Evolutionary conservation across 2,888 invertebrate species (phyloP).

Genomic region (Pristionchus fissidentatus): DNA sequence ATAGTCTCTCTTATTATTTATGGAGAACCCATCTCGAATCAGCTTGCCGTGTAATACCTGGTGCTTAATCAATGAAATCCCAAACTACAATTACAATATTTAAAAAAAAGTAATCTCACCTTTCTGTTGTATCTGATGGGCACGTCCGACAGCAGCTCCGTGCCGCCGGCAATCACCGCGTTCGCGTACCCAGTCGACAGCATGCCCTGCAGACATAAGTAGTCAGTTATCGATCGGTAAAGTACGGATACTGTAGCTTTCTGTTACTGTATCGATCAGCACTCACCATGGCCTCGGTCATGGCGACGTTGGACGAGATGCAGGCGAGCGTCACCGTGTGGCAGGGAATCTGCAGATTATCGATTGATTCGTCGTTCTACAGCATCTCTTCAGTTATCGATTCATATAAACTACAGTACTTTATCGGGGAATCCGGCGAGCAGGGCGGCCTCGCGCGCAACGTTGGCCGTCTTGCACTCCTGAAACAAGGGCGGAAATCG

Average conservation of each 20-base stretch:
- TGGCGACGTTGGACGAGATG: constrained; percentile 88
- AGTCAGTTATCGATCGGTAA: background rate
- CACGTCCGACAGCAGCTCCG: constrained; percentile 98
- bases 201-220: constrained; percentile 50
- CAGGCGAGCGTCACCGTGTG: constrained; percentile 99
- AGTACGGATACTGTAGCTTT: background rate
- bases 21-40: no score
- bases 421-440: constrained; percentile 74
- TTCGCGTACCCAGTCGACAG: constrained; percentile 93
- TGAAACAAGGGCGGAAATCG: constrained; percentile 3
- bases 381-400: no score
- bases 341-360: constrained; percentile 85
- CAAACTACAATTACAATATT: background rate
- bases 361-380: no score
- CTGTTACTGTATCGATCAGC: background rate
- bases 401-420: constrained; percentile 49
- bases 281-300: constrained; percentile 67
- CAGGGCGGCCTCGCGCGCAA: constrained; percentile 84
- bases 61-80: background rate
- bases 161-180: constrained; percentile 93
- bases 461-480: constrained; percentile 85
- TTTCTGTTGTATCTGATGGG: constrained; percentile 92
- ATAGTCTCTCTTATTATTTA: no score
- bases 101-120: constrained; percentile 49
- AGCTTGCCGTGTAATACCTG: no score